Conservation (phyloP, 2,797 vertebrate species). For the Rhyacichthys aspro region DNA sequence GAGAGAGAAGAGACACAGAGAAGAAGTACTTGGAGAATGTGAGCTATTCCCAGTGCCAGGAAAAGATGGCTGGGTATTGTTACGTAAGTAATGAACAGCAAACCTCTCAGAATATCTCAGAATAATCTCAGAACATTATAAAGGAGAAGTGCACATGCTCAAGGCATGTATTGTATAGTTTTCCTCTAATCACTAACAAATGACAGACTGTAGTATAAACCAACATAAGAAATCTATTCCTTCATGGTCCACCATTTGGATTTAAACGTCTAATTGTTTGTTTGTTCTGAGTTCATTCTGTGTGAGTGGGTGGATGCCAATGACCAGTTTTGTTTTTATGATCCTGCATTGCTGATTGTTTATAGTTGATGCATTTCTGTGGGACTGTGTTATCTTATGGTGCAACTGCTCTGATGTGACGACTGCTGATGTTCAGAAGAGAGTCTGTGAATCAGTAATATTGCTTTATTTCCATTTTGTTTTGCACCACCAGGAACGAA, state of each 20-base stretch:
- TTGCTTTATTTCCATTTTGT: constrained; percentile 1
- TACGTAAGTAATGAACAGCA: no score
- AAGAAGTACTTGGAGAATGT: no score
- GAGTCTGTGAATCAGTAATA: background rate
- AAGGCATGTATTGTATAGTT: no score
- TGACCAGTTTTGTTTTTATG: background rate
- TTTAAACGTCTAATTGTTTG: background rate
- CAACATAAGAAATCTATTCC: no score
- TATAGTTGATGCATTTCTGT: background rate
- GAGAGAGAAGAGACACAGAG: no score
- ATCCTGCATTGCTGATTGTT: background rate
- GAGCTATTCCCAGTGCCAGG: no score
- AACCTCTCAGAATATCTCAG: no score
- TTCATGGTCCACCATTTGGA: background rate
- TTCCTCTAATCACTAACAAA: background rate
- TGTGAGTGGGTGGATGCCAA: background rate
- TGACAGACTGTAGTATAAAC: background rate
- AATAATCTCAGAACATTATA: no score
- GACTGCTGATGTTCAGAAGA: background rate
- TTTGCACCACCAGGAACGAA: background rate
- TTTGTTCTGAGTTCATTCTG: background rate
- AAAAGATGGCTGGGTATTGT: no score
- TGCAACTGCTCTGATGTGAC: background rate
- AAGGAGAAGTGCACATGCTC: no score
- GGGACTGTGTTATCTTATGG: background rate